Base-by-base conservation (phyloP, 2,888 invertebrate species). In the Microctonus aethiopoides region DNA sequence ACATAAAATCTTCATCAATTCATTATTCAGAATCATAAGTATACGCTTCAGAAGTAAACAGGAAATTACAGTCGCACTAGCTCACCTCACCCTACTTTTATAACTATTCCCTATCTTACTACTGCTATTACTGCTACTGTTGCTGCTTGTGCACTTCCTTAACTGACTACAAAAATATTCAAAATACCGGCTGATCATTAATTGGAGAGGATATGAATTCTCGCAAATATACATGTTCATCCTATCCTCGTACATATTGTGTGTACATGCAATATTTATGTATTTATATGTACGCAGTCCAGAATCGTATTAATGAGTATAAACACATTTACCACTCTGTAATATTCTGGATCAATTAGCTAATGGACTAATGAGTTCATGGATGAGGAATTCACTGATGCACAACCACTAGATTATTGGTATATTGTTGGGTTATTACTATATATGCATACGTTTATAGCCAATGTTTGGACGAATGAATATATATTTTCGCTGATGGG, bases 121-220 rank as follows among this genome's bases (percentile, higher is more conserved):
- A n/a, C n/a, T n/a, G n/a, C n/a, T n/a, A n/a, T n/a, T 20, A 60
- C 61, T 63, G 63, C 41, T 57, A 32, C n/a, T n/a, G n/a, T n/a
- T n/a, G 57, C 22, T 20, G 32, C 61, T 13, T 9, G 26, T 24
- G 51, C 59, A n/a, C n/a, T 56, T 56, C 60, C 61, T 57, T 78
- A 75, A 81, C 81, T 81, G 79, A 77, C 76, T 74, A 73, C 78
- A 77, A 80, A 80, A 80, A 78, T 74, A 76, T 70, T 73, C 74
- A 71, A 77, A 83, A 82, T 81, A 77, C 80, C 83, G 81, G 80
- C 82, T 78, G 83, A 84, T 81, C 85, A 84, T 85, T 85, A 85
- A 82, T 78, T 76, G 76, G 74, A 75, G 70, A 74, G 74, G 72
- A 74, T 76, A 79, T 75, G 76, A 68, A 57, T 68, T 67, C 72